Evolutionary conservation across 2,888 invertebrate species (phyloP).

Genomic region (Orthosia incerta): DNA sequence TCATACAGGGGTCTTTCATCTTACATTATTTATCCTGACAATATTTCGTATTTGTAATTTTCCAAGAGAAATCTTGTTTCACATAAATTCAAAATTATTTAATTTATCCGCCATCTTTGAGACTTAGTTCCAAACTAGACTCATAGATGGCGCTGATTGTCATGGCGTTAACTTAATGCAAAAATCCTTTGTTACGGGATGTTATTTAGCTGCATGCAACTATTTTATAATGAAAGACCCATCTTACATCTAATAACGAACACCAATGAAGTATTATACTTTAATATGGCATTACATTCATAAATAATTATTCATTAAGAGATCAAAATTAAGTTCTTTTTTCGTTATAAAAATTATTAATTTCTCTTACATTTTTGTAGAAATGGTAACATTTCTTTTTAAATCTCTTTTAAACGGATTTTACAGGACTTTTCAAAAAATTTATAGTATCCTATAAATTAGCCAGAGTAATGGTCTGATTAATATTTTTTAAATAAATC

Average conservation of each 20-base stretch:
- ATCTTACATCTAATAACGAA: conserved; percentile 70
- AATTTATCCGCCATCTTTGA: conserved; percentile 46
- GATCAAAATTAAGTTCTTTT: conserved; percentile 84
- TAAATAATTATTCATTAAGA: conserved; percentile 89
- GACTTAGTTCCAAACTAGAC: conserved; percentile 10
- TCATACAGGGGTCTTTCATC: conserved; percentile 49
- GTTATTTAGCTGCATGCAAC: background rate
- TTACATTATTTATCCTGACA: background rate
- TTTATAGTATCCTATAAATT: background rate
- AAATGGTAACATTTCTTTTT: conserved; percentile 53
- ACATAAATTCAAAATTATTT: background rate
- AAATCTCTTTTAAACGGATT: background rate
- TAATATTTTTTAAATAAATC: background rate
- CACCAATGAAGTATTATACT: conserved; percentile 84
- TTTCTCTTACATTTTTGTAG: conserved; percentile 62
- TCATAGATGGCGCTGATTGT: conserved; percentile 58
- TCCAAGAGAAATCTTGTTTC: conserved; percentile 12
- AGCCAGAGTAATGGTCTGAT: background rate
- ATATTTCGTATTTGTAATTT: conserved; percentile 2
- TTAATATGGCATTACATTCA: conserved; percentile 90
- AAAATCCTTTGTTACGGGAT: background rate
- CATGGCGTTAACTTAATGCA: conserved; percentile 1
- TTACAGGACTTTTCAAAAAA: background rate
- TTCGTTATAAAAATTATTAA: conserved; percentile 66
- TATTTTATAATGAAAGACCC: conserved; percentile 59